These are phyloP conservation scores for Heteronetta atricapilla DNA, from an alignment of 2,113 vertebrate genomes.

Conservation along the genomic window DNA sequence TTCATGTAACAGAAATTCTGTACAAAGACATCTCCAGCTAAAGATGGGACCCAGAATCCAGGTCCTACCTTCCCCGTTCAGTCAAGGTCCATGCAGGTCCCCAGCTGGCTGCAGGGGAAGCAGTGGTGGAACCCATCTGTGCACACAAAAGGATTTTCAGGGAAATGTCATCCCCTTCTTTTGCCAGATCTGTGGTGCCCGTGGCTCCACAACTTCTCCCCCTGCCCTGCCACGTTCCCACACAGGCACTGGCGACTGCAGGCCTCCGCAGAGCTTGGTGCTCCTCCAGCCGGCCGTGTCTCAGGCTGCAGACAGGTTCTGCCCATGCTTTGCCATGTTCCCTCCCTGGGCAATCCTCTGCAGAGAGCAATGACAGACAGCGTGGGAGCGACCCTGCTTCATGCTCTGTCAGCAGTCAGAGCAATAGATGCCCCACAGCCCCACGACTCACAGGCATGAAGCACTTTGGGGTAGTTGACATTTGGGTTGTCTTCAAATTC, in stretches of 20 bases:
- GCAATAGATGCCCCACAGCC: not conserved
- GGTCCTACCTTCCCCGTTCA: not conserved
- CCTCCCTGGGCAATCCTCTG: not conserved
- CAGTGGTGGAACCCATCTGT: not conserved
- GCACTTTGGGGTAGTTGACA: fast-evolving
- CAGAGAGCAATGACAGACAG: fast-evolving
- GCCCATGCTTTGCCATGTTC: fast-evolving
- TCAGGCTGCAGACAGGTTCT: not conserved
- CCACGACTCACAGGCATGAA: not conserved
- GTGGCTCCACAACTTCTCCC: fast-evolving
- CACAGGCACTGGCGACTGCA: fast-evolving
- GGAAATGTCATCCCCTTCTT: not conserved
- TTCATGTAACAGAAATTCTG: not conserved
- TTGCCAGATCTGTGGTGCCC: not conserved
- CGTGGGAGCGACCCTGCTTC: fast-evolving
- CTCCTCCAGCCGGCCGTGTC: not conserved
- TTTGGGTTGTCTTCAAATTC: not conserved
- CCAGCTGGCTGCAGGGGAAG: not conserved
- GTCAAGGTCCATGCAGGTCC: not conserved
- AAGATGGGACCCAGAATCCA: not conserved
- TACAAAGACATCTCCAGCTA: fast-evolving
- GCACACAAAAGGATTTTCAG: not conserved
- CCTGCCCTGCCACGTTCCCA: not conserved
- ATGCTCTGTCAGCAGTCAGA: fast-evolving
- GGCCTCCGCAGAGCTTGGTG: fast-evolving